These are phyloP conservation scores for Panagrolaimus sp. DNA, from an alignment of 1,140 invertebrate genomes.

Conservation along the genomic window DNA sequence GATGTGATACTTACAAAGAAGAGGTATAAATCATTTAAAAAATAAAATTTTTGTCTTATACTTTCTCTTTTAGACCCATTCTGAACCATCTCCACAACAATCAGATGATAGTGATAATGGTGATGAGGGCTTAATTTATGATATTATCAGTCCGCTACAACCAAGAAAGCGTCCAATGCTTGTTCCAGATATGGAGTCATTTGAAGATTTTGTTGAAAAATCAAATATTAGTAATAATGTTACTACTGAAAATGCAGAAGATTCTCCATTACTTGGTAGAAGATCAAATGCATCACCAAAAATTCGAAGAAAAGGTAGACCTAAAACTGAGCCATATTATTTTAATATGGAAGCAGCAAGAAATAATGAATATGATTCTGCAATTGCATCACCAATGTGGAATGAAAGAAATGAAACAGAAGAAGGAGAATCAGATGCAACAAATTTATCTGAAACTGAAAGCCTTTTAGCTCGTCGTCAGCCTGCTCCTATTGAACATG, in stretches of 20 bases:
- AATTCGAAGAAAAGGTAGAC: not conserved
- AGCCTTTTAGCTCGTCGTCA: not conserved
- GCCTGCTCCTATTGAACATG: not conserved
- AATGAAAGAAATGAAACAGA: not conserved
- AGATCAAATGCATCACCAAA: not conserved
- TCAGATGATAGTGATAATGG: no score
- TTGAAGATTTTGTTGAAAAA: not conserved
- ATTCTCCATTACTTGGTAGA: not conserved
- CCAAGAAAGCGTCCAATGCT: not conserved
- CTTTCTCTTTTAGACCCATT: no score
- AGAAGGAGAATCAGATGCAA: not conserved
- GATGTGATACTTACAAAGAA: not conserved
- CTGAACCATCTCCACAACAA: no score
- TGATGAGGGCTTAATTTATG: not conserved
- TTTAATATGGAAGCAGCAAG: constrained; percentile 3
- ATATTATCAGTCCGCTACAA: not conserved
- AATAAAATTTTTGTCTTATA: no score
- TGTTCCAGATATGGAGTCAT: not conserved
- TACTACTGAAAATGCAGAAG: not conserved
- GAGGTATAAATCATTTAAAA: constrained; percentile 5
- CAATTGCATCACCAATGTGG: no score
- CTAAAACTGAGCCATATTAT: not conserved
- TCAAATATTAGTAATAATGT: not conserved
- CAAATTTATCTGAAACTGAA: constrained; percentile 1
- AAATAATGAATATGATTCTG: not conserved